A percentile compares a stretch with the other conserved stretches of the same genome.
Conservation (phyloP, 2,888 invertebrate genomes). For the Drosophila mimetica region DNA sequence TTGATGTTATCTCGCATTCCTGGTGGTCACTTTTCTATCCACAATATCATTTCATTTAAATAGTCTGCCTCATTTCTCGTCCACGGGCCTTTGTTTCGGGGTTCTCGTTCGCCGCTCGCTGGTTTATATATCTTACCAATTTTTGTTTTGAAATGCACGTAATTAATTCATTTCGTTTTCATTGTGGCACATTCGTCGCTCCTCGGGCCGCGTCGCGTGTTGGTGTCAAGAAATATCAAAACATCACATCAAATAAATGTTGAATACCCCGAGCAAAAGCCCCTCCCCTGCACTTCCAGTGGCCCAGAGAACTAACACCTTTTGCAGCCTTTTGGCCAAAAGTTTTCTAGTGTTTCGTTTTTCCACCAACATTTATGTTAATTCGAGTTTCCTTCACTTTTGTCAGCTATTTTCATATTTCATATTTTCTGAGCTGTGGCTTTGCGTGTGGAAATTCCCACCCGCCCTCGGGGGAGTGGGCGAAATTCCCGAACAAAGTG, state of each 20-base stretch:
- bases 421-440: conserved; percentile 55
- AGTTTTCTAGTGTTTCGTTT: conserved; percentile 42
- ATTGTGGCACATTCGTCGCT: conserved; percentile 63
- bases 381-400: conserved; percentile 64
- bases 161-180: conserved; percentile 82
- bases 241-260: conserved; percentile 85
- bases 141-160: conserved; percentile 78
- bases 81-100: conserved; percentile 14
- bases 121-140: conserved; percentile 37
- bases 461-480: conserved; percentile 31
- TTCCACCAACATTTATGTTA: conserved; percentile 69
- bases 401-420: conserved; percentile 64
- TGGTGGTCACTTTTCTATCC: conserved; percentile 82
- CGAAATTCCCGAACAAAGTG: conserved; percentile 70
- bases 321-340: conserved; percentile 57
- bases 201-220: conserved; percentile 81
- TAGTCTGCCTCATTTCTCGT: conserved; percentile 62
- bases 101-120: conserved; percentile 36
- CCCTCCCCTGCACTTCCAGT: conserved; percentile 27
- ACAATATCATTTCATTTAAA: conserved; percentile 81
- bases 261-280: conserved; percentile 69
- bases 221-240: conserved; percentile 85
- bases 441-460: conserved; percentile 59
- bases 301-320: conserved; percentile 60
- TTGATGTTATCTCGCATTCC: conserved; percentile 81